Conservation (phyloP, 2,888 invertebrate genomes). For the Tachina grossa region DNA sequence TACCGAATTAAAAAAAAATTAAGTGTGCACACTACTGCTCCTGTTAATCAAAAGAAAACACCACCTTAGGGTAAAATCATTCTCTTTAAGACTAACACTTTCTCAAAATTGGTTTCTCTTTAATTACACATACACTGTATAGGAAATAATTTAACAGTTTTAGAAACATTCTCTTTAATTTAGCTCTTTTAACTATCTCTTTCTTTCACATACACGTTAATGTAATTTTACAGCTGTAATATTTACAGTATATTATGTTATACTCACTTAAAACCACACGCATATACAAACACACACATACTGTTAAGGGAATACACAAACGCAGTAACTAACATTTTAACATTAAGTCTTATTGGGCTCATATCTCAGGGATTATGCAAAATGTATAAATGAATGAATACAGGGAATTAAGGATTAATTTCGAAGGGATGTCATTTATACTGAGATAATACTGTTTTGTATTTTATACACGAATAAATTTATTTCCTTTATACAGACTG, state of each 20-base stretch:
- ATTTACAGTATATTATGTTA: background rate
- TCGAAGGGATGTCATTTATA: conserved; percentile 83
- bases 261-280: background rate
- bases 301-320: background rate
- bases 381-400: conserved; percentile 78
- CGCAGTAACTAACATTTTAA: conserved; percentile 42
- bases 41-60: conserved; percentile 35
- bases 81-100: conserved; percentile 19
- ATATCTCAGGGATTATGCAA: conserved; percentile 82
- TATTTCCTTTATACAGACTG: conserved; percentile 62
- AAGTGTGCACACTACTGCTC: no score
- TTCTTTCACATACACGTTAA: background rate
- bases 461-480: conserved; percentile 76
- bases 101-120: conserved; percentile 17
- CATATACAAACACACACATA: background rate
- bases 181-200: conserved; percentile 1
- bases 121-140: conserved; percentile 42
- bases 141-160: background rate
- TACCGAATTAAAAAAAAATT: no score
- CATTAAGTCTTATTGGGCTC: conserved; percentile 72
- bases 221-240: conserved; percentile 11
- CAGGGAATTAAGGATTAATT: conserved; percentile 83
- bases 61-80: conserved; percentile 34
- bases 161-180: conserved; percentile 13
- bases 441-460: conserved; percentile 81